Conservation (phyloP, 2,888 invertebrate species). For the Heliconius charithonia region DNA sequence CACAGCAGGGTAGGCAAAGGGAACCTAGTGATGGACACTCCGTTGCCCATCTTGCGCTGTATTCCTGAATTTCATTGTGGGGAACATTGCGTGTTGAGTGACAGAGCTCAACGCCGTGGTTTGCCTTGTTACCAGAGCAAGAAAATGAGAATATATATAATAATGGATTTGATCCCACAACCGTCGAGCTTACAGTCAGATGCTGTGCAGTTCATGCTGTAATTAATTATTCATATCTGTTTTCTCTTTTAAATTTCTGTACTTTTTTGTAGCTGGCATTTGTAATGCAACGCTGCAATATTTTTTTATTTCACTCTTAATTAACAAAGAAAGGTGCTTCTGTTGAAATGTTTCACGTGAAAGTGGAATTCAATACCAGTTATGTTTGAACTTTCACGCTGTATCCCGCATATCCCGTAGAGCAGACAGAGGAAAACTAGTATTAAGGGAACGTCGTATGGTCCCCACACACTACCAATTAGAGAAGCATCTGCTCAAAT, state of each 20-base stretch:
- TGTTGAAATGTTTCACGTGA: neutral
- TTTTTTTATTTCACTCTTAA: neutral
- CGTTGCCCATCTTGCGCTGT: neutral
- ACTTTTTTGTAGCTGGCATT: too few species aligned
- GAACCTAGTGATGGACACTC: too few species aligned
- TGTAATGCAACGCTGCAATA: too few species aligned
- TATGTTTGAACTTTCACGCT: neutral
- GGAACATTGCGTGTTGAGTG: neutral
- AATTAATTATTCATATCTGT: too few species aligned
- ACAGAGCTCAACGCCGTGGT: neutral
- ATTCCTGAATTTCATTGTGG: neutral
- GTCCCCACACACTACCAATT: too few species aligned
- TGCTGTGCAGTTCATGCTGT: neutral
- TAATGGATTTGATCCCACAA: neutral
- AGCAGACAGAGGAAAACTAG: too few species aligned
- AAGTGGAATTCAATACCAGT: too few species aligned
- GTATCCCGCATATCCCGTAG: neutral
- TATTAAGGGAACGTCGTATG: too few species aligned
- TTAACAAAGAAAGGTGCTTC: constrained; percentile 5
- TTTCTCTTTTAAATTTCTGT: too few species aligned
- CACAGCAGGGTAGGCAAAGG: too few species aligned
- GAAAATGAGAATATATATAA: neutral
- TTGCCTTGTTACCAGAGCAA: neutral
- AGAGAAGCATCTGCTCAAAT: too few species aligned
- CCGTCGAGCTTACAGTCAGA: neutral